Percentiles rank a stretch among this genome's conserved stretches.
Conservation (phyloP, 2,888 invertebrate species). For the Scaptomyza polygonia region DNA sequence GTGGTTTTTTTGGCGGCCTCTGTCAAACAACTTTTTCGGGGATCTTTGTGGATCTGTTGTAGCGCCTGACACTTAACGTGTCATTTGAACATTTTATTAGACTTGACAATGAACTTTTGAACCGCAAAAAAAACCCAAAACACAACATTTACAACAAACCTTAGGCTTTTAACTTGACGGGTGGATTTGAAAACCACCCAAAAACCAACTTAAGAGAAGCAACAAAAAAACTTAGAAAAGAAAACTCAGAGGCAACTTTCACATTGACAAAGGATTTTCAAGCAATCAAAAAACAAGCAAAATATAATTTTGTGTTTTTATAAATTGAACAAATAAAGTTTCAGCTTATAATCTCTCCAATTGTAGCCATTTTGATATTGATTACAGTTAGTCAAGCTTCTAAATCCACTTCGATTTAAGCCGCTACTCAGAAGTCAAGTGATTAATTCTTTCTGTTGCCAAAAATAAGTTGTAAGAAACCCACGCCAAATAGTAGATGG, state of each 20-base stretch:
- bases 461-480: constrained; percentile 19
- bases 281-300: too few relatives aligned
- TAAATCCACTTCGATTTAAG: constrained; percentile 5
- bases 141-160: constrained; percentile 29
- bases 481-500: constrained; percentile 19
- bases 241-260: constrained; percentile 50
- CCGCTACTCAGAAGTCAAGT: constrained; percentile 31
- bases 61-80: constrained; percentile 78
- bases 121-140: constrained; percentile 37
- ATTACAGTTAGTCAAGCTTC: not conserved
- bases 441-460: constrained; percentile 19
- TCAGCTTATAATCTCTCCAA: too few relatives aligned
- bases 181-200: constrained; percentile 19
- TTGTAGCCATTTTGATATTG: not conserved
- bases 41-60: constrained; percentile 51
- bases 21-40: constrained; percentile 45
- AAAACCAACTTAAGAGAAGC: constrained; percentile 10
- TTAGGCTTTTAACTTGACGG: constrained; percentile 37
- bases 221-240: constrained; percentile 19
- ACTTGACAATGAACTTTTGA: constrained; percentile 80
- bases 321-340: too few relatives aligned
- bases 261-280: constrained; percentile 49
- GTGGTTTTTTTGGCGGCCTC: constrained; percentile 31
- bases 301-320: not conserved
- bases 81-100: constrained; percentile 80